Base-by-base conservation (phyloP, 2,113 vertebrate species). In the Rhinogobius similis region DNA sequence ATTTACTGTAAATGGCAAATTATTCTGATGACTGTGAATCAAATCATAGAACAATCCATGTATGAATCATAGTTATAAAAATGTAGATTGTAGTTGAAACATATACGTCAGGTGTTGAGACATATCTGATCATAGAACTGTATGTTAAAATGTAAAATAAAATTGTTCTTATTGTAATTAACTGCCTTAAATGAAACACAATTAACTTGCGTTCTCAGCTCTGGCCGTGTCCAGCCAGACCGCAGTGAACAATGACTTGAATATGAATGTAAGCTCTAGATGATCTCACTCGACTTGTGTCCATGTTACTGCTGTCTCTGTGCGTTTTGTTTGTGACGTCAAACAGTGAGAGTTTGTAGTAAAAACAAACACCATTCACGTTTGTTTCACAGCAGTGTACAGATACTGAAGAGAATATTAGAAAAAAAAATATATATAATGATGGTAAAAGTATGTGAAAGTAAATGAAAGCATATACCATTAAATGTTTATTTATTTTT, bases 401-500 rank as follows among this genome's bases (percentile, higher is more conserved):
- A 92, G 93, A 55, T 91, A 93, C 84, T 91, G 86, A 67, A 48
- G 86, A 81, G 63, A 52, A 62, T 12, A 6, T 50, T 48, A 48
- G 7, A 21, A 68, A 79, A 65, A 90, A 91, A 67, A 39, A 32
- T 32, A 62, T 43, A 84, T 88, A 92, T 59, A 73, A 86, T 85
- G 39, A 85, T 84, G 83, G 84, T 92, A 70, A 87, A 91, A 90
- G 79, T 73, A 21, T 88, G 86, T 76, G 77, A 88, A 26, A 55
- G 21, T 86, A 73, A 87, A 85, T 88, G 76, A 77, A 91, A 83
- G 78, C 69, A 84, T 81, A 85, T 81, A 85, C 76, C 90, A 72
- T 90, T 85, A 93, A 93, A 92, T 92, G 4, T 94, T 92, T 93
- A 94, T 95, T 94, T 95, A 95, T 93, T 94, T 95, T 89, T 93